Percentiles rank a stretch among this genome's conserved stretches.
Conservation (phyloP, 2,888 invertebrate species). For the Lordiphosa fenestrarum region DNA sequence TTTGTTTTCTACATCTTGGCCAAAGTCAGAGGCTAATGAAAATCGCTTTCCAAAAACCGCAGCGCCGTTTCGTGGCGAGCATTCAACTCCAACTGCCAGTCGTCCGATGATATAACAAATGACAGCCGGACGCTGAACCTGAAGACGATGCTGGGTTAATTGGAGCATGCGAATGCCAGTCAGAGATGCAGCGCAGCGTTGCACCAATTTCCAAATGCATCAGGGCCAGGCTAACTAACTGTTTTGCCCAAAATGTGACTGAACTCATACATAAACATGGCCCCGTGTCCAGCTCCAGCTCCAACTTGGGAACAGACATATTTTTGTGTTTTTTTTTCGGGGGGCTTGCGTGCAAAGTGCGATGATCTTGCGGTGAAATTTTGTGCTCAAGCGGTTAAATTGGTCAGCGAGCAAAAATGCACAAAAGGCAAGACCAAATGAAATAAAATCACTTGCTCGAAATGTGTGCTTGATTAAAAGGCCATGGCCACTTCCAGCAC, state of each 20-base stretch:
- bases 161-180: constrained; percentile 69
- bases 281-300: constrained; percentile 36
- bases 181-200: constrained; percentile 57
- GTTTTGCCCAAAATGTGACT: constrained; percentile 61
- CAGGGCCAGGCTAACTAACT: constrained; percentile 44
- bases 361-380: constrained; percentile 75
- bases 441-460: constrained; percentile 64
- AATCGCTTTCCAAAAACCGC: constrained; percentile 34
- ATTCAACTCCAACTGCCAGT: constrained; percentile 43
- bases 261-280: constrained; percentile 68
- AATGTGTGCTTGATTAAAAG: constrained; percentile 70
- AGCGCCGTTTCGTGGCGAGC: constrained; percentile 38
- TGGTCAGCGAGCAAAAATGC: constrained; percentile 74
- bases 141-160: constrained; percentile 48
- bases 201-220: constrained; percentile 42
- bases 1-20: constrained; percentile 41
- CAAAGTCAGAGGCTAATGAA: constrained; percentile 60
- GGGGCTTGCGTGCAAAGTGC: constrained; percentile 70
- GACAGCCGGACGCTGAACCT: constrained; percentile 31
- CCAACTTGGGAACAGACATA: constrained; percentile 42
- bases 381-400: constrained; percentile 76
- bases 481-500: constrained; percentile 40
- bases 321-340: constrained; percentile 36
- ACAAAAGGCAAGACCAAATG: constrained; percentile 48
- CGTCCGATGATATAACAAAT: constrained; percentile 56